Conservation (phyloP, 1,140 invertebrate genomes). For the Paralvinella palmiformis region DNA sequence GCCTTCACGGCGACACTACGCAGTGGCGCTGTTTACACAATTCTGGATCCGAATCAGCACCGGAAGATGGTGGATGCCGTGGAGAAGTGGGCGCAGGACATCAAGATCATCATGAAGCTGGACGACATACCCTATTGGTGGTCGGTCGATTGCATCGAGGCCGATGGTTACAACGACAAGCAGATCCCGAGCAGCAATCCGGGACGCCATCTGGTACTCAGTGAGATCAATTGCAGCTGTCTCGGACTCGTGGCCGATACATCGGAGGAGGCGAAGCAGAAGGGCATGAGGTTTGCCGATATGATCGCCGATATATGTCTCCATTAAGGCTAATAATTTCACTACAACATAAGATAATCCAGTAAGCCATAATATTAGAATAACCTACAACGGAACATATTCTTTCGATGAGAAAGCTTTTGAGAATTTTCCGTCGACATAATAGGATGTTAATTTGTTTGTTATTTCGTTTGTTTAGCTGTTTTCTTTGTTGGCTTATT, state of each 20-base stretch:
- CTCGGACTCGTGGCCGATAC: conserved; percentile 20
- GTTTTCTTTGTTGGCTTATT: no score
- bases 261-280: conserved; percentile 17
- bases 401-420: no score
- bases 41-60: conserved; percentile 14
- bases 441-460: no score
- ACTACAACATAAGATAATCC: no score
- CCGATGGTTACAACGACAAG: background rate
- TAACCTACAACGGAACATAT: no score
- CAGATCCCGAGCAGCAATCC: conserved; percentile 16
- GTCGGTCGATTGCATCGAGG: conserved; percentile 22
- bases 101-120: conserved; percentile 17
- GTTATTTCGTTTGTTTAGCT: no score
- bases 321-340: no score
- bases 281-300: conserved; percentile 19
- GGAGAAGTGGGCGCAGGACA: conserved; percentile 11
- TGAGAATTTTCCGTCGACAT: no score
- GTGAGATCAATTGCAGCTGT: conserved; percentile 21
- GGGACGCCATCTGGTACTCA: conserved; percentile 14
- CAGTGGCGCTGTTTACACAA: conserved; percentile 18
- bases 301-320: conserved; percentile 18
- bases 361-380: no score
- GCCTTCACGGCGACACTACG: conserved; percentile 20
- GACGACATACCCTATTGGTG: conserved; percentile 21
- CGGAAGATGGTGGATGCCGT: conserved; percentile 16